Conservation (phyloP, 2,888 invertebrate genomes). For the Apotomis turbidana region DNA sequence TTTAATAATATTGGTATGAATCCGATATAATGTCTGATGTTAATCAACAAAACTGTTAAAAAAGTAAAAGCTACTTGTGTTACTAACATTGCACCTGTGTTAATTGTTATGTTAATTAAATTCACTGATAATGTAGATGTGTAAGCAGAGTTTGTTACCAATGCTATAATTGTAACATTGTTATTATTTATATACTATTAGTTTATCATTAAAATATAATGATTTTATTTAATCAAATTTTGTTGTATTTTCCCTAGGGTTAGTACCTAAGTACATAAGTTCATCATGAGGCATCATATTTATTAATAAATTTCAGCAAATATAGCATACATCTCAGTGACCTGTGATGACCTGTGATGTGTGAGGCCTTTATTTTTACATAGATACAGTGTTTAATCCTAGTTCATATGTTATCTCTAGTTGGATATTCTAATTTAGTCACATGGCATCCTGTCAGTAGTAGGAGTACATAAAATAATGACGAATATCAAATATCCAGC, state of each 20-base stretch:
- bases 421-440: no score
- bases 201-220: constrained; percentile 13
- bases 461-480: no score
- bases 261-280: no score
- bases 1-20: constrained; percentile 6
- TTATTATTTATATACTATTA: constrained; percentile 13
- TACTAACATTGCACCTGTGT: not conserved
- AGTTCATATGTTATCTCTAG: no score
- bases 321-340: no score
- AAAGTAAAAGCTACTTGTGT: not conserved
- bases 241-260: not conserved
- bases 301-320: no score
- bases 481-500: no score
- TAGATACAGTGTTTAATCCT: no score
- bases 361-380: no score
- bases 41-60: not conserved
- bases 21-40: not conserved
- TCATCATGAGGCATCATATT: no score
- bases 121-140: constrained; percentile 17
- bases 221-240: not conserved
- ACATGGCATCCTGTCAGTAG: no score
- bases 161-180: not conserved
- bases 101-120: constrained; percentile 19
- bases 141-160: constrained; percentile 24
- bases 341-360: no score